These are phyloP conservation scores for Hipposideros armiger DNA, from an alignment of 2,113 vertebrate species.

Conservation along the genomic window DNA sequence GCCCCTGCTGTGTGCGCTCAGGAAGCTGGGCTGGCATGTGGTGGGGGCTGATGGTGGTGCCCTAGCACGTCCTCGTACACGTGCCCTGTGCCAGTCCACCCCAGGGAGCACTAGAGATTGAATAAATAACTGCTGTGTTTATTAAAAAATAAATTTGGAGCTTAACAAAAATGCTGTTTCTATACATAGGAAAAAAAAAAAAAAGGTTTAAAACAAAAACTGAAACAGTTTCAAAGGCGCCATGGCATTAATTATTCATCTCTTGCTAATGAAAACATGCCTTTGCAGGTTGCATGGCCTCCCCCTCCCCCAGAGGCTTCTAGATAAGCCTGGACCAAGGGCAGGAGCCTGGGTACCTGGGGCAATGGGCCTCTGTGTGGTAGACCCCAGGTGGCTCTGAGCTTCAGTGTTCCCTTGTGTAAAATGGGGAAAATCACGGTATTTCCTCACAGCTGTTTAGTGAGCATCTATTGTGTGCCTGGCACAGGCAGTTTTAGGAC, in stretches of 20 bases:
- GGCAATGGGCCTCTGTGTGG: fast-evolving
- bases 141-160: slow-evolving; percentile 81
- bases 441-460: background rate
- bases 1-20: too few species aligned
- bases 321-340: background rate
- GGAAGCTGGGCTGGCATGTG: fast-evolving
- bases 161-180: slow-evolving; percentile 74
- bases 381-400: background rate
- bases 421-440: background rate
- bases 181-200: slow-evolving; percentile 78
- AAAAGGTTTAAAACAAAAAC: slow-evolving; percentile 79
- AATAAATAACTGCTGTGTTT: slow-evolving; percentile 66
- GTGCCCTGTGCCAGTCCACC: background rate
- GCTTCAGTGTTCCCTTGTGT: background rate
- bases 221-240: slow-evolving; percentile 68
- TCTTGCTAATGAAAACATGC: slow-evolving; percentile 74
- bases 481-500: background rate
- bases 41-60: background rate
- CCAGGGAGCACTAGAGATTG: slow-evolving; percentile 10
- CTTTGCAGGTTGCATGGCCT: background rate
- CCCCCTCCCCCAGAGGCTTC: background rate
- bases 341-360: background rate
- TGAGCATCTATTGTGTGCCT: background rate
- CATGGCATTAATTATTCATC: slow-evolving; percentile 77
- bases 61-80: background rate